Percentiles rank a stretch among this genome's conserved stretches.
These are phyloP conservation scores for Pterocles gutturalis DNA, from an alignment of 2,113 vertebrate genomes.

Conservation along the genomic window DNA sequence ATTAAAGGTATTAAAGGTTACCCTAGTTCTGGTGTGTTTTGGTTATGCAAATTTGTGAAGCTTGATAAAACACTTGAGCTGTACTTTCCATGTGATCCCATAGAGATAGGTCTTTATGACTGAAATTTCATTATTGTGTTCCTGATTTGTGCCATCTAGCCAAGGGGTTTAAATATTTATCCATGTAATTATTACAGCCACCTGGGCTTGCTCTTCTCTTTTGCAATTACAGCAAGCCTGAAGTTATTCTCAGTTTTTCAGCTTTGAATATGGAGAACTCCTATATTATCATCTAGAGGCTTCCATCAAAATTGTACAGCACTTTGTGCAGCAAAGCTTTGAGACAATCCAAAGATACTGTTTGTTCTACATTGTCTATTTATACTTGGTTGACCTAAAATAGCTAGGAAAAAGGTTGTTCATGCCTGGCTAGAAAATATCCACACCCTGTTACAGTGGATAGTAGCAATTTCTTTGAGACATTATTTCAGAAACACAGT, in stretches of 20 bases:
- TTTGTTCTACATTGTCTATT: background rate
- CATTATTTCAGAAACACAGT: conserved; percentile 52
- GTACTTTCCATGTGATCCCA: background rate
- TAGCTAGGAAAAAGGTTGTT: conserved; percentile 33
- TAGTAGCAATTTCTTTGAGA: conserved; percentile 60
- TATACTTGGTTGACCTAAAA: conserved; percentile 18
- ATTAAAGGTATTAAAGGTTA: background rate
- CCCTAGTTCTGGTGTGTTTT: background rate
- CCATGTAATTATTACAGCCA: background rate
- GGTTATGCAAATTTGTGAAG: background rate
- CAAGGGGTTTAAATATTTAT: background rate
- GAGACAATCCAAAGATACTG: background rate
- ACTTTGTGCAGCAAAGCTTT: background rate
- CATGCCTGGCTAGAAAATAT: conserved; percentile 48
- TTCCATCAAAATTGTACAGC: background rate
- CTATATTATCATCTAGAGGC: background rate
- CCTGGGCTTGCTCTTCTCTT: background rate
- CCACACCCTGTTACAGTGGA: conserved; percentile 15
- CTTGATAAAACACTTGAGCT: background rate
- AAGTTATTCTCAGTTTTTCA: background rate
- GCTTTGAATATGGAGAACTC: background rate
- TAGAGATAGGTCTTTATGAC: background rate
- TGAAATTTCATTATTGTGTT: background rate
- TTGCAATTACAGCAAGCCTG: background rate
- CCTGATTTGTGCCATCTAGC: background rate